Evolutionary conservation across 2,113 vertebrate genomes (phyloP).

Genomic region (Bos indicus): DNA sequence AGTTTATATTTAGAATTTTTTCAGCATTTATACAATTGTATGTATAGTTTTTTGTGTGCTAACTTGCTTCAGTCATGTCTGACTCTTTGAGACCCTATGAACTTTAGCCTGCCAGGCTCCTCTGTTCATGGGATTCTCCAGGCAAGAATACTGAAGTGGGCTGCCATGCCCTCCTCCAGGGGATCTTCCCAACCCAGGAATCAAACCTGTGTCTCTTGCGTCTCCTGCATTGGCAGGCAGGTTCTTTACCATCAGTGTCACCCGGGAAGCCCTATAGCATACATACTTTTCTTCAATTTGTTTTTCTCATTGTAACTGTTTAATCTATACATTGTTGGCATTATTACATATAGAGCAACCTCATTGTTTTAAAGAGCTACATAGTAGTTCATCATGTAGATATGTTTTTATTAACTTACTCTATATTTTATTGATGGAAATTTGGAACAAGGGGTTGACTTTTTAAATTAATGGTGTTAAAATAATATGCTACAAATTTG

Average conservation of each 20-base stretch:
- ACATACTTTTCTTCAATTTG: background rate
- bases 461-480: constrained; percentile 8
- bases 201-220: background rate
- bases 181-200: background rate
- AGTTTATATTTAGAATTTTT: background rate
- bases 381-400: background rate
- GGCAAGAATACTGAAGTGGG: background rate
- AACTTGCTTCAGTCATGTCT: background rate
- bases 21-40: background rate
- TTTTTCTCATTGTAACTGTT: background rate
- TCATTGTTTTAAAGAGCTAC: background rate
- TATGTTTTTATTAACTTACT: background rate
- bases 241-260: background rate
- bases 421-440: background rate
- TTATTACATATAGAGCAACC: background rate
- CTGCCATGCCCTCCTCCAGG: background rate
- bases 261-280: background rate
- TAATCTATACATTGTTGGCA: background rate
- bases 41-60: background rate
- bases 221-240: background rate
- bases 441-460: background rate
- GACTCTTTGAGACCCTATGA: background rate
- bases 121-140: background rate
- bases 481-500: background rate
- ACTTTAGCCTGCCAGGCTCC: background rate